Evolutionary conservation across 2,113 vertebrate genomes (phyloP).

Genomic region (Ploceus nigricollis): DNA sequence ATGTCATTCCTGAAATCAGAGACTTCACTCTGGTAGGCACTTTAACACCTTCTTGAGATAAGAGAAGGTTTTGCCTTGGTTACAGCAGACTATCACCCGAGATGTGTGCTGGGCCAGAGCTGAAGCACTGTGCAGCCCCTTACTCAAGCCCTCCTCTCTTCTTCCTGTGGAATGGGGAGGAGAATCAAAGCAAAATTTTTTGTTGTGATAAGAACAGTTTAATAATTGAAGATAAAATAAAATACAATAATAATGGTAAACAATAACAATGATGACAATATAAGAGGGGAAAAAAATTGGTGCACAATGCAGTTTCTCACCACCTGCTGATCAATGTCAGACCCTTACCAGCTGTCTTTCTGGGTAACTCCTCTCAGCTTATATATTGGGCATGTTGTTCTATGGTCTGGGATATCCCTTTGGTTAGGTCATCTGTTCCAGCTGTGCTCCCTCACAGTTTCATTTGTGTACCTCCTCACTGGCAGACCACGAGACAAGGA

Average conservation of each 20-base stretch:
- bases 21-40: neutral
- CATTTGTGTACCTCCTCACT: neutral
- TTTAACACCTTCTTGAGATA: neutral
- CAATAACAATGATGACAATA: neutral
- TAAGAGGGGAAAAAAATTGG: neutral
- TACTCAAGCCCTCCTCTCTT: neutral
- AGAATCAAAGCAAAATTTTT: neutral
- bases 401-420: neutral
- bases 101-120: neutral
- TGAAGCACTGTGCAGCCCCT: neutral
- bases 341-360: neutral
- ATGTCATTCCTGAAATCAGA: neutral
- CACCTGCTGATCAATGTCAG: neutral
- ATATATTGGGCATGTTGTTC: neutral
- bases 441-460: neutral
- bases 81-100: neutral
- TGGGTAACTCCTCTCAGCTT: neutral
- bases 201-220: neutral
- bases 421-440: neutral
- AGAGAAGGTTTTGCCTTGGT: neutral
- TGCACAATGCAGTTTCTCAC: neutral
- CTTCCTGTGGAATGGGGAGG: neutral
- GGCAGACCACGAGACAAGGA: too few relatives aligned
- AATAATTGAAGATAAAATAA: neutral
- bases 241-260: neutral